A percentile compares a stretch with the other conserved stretches of the same genome.
phyloP scores from a whole-genome alignment of 2,113 vertebrate species.

The Jacana jacana region DNA sequence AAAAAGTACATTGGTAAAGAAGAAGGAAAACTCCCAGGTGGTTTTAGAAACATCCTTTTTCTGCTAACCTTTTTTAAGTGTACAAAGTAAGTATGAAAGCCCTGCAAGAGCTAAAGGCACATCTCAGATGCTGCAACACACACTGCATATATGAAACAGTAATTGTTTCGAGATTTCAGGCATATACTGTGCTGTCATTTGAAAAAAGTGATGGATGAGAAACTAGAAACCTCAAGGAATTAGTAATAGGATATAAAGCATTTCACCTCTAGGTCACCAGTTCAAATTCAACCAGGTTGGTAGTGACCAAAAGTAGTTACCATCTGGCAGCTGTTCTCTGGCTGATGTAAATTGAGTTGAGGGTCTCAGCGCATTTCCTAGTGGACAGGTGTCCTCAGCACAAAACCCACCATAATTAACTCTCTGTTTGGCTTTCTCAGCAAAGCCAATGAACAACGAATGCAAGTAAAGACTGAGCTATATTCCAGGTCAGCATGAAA shows the following conservation, averaged over 20 bases:
- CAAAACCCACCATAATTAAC: slow-evolving; percentile 63
- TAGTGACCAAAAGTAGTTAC: slow-evolving; percentile 64
- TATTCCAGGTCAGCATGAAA: neutral
- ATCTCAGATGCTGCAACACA: neutral
- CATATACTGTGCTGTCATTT: slow-evolving; percentile 57
- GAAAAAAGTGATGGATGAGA: slow-evolving; percentile 71
- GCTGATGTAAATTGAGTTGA: slow-evolving; percentile 71
- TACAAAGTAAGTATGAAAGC: neutral
- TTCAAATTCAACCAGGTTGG: slow-evolving; percentile 69
- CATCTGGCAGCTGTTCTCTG: slow-evolving; percentile 69
- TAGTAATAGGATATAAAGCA: slow-evolving; percentile 72
- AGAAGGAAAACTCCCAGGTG: neutral
- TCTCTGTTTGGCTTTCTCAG: slow-evolving; percentile 55
- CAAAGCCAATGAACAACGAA: neutral
- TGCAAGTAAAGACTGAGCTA: neutral
- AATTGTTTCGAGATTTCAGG: slow-evolving; percentile 59
- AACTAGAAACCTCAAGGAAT: slow-evolving; percentile 68
- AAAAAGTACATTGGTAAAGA: neutral
- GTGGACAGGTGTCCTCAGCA: slow-evolving; percentile 67
- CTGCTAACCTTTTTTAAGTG: neutral
- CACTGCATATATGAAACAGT: neutral
- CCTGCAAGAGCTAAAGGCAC: neutral
- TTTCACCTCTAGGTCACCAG: slow-evolving; percentile 71
- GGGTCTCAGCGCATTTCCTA: slow-evolving; percentile 66
- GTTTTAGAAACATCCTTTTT: neutral